A percentile compares a stretch with the other conserved stretches of the same genome.
phyloP scores from a whole-genome alignment of 1,140 invertebrate species.

The Pemphigus obesinymphae region DNA sequence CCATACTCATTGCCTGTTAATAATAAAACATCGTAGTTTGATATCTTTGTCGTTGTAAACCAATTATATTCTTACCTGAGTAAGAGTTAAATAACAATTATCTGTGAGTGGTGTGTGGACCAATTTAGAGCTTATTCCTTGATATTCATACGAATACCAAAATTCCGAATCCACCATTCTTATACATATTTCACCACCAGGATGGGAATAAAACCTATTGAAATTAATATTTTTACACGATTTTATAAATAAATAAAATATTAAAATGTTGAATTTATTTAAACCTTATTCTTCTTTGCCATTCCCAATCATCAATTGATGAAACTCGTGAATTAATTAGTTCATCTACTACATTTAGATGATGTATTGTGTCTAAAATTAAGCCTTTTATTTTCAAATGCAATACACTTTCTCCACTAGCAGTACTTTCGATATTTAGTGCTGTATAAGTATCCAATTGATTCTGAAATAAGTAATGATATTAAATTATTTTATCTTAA shows the following conservation, averaged over 20 bases:
- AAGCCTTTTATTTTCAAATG: constrained; percentile 69
- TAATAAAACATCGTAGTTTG: background rate
- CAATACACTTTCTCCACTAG: constrained; percentile 50
- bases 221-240: background rate
- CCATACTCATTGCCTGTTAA: constrained; percentile 81
- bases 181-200: constrained; percentile 58
- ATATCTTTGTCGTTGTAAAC: background rate
- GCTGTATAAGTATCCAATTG: constrained; percentile 64
- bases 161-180: constrained; percentile 87
- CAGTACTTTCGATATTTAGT: constrained; percentile 52
- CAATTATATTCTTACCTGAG: constrained; percentile 60
- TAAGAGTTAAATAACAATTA: constrained; percentile 91
- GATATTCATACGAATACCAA: constrained; percentile 95
- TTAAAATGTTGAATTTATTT: background rate
- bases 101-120: constrained; percentile 91
- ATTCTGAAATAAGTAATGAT: constrained; percentile 46
- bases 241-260: background rate
- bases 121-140: constrained; percentile 84
- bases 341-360: constrained; percentile 73
- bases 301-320: constrained; percentile 74
- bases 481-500: background rate
- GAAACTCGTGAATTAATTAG: constrained; percentile 66
- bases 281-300: constrained; percentile 92
- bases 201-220: constrained; percentile 57
- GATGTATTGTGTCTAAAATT: constrained; percentile 91